Conservation (phyloP, 92 coral and sea anemone species). For the Zoanthus sociatus region DNA sequence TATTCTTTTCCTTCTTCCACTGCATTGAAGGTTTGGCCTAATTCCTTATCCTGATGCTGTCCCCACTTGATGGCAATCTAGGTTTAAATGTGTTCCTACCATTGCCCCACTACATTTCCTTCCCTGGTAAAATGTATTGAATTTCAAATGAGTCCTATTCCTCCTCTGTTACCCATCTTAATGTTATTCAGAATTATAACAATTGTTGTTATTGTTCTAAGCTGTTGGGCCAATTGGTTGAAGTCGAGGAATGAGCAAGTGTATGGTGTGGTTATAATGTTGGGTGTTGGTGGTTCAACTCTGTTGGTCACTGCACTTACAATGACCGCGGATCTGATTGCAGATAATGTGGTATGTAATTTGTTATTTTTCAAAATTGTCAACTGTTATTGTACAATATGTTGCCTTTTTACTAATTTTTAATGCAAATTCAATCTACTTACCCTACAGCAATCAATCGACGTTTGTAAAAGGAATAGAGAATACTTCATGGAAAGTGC, state of each 20-base stretch:
- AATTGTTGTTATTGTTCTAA: not conserved
- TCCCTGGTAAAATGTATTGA: no score
- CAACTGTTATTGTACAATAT: not conserved
- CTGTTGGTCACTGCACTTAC: constrained; percentile 90
- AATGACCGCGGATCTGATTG: constrained; percentile 92
- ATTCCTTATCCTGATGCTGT: no score
- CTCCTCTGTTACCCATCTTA: no score
- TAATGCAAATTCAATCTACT: not conserved
- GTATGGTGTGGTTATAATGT: constrained; percentile 75
- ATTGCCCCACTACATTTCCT: no score
- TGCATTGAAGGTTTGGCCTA: no score
- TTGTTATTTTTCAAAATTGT: not conserved
- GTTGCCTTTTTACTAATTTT: not conserved
- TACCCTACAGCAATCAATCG: not conserved
- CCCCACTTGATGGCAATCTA: no score
- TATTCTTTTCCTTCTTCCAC: no score
- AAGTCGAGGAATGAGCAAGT: constrained; percentile 72
- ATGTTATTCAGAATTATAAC: not conserved
- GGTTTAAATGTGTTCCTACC: no score
- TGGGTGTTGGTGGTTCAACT: constrained; percentile 94
- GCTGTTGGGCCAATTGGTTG: constrained; percentile 81
- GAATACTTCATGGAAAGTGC: no score
- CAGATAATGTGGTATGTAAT: constrained; percentile 88
- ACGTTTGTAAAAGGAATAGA: no score
- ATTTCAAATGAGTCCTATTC: no score